Conservation (phyloP, 92 coral and sea anemone genomes). For the Phenganax marumi region DNA sequence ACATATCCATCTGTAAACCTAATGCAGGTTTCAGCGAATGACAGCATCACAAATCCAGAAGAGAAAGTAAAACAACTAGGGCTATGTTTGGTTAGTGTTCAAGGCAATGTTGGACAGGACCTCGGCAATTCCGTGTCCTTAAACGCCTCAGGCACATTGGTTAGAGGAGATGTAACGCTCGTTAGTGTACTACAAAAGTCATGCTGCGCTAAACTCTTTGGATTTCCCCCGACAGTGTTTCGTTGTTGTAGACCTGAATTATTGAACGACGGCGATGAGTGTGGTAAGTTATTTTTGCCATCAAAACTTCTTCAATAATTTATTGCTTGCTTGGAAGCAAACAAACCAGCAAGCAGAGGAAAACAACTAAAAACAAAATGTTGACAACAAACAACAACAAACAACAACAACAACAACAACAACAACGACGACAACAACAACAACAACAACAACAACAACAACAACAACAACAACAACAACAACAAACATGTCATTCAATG, state of each 20-base stretch:
- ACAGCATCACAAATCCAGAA: not conserved
- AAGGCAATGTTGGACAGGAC: not conserved
- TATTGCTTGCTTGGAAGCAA: not conserved
- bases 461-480: too few species aligned
- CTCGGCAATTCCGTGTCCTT: not conserved
- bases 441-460: too few species aligned
- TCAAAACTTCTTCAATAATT: not conserved
- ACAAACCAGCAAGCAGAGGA: too few species aligned
- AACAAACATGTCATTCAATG: not conserved
- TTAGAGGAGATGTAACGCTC: not conserved
- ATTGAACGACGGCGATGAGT: not conserved
- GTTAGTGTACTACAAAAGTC: not conserved
- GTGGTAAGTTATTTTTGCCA: not conserved
- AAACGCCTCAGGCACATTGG: not conserved
- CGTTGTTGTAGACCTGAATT: slow-evolving; percentile 31
- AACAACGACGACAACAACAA: too few species aligned
- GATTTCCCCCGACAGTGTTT: not conserved
- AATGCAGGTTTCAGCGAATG: not conserved
- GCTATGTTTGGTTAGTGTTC: not conserved
- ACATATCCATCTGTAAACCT: too few species aligned
- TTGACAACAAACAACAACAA: too few species aligned
- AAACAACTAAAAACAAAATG: too few species aligned
- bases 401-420: too few species aligned
- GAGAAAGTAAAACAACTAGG: not conserved
- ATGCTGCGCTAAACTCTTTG: slow-evolving; percentile 2